These are phyloP conservation scores for Gonocerus acuteangulatus DNA, from an alignment of 2,888 invertebrate species.

Conservation along the genomic window DNA sequence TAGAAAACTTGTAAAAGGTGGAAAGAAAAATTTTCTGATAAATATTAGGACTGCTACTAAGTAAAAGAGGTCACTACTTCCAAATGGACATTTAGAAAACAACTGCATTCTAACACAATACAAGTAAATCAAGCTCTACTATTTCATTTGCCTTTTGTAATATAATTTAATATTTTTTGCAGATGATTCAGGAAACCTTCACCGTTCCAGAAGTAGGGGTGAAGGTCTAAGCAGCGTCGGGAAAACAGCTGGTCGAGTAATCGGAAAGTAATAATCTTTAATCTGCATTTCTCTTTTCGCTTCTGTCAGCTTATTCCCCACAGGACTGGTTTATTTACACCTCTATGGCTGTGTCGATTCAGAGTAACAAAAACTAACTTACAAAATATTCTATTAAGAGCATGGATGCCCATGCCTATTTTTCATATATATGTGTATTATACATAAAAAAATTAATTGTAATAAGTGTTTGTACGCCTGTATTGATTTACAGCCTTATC, in stretches of 20 bases:
- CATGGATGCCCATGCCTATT: conserved; percentile 22
- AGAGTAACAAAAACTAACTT: conserved; percentile 19
- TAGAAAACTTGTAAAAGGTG: no score
- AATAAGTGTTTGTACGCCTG: conserved; percentile 7
- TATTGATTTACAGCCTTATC: conserved; percentile 20
- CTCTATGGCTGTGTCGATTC: conserved; percentile 26
- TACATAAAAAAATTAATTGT: conserved; percentile 10
- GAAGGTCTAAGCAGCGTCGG: conserved; percentile 70
- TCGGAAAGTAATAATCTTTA: conserved; percentile 21
- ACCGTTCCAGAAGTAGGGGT: conserved; percentile 72
- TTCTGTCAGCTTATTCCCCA: conserved; percentile 20
- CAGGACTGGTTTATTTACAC: conserved; percentile 25
- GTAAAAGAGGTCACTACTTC: no score
- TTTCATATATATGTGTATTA: conserved; percentile 20
- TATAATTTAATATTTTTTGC: conserved; percentile 31
- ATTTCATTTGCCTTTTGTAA: neutral
- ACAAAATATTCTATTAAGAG: conserved; percentile 17
- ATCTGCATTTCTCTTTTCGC: conserved; percentile 17
- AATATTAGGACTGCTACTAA: no score
- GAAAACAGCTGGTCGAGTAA: conserved; percentile 36
- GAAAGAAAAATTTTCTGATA: no score
- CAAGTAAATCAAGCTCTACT: no score
- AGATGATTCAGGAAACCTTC: conserved; percentile 59
- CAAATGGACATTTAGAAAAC: no score
- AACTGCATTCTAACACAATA: no score